Evolutionary conservation across 30 jellyfish, hydroid and myxozoan species (phyloP).

Genomic region (Rhopilema esculentum): DNA sequence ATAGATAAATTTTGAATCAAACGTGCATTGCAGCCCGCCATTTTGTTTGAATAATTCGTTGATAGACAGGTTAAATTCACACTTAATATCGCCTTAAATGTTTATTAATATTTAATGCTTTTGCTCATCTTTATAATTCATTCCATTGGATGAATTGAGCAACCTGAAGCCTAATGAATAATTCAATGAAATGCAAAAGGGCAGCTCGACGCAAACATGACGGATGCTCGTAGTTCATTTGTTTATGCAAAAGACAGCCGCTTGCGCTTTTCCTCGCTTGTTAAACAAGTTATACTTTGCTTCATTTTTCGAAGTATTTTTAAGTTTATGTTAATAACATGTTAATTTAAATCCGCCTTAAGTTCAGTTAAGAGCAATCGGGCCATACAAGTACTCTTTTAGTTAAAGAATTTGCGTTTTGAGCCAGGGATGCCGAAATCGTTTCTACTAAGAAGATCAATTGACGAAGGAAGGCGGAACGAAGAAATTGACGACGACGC

Average conservation of each 20-base stretch:
- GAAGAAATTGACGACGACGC: conserved; percentile 34
- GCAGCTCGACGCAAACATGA: conserved; percentile 65
- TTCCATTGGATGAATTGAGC: conserved; percentile 82
- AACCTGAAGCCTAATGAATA: conserved; percentile 78
- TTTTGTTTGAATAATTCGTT: conserved; percentile 44
- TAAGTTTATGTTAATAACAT: conserved; percentile 61
- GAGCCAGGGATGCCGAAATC: conserved; percentile 81
- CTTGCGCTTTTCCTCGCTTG: conserved; percentile 68
- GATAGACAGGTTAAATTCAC: conserved; percentile 73
- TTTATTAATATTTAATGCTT: conserved; percentile 67
- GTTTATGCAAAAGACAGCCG: conserved; percentile 53
- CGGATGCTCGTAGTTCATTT: conserved; percentile 31
- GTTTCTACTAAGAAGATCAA: conserved; percentile 71
- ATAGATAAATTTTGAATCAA: conserved; percentile 28
- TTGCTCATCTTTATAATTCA: conserved; percentile 52
- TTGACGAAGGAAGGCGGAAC: conserved; percentile 32
- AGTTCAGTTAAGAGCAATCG: background rate
- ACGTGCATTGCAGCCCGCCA: conserved; percentile 46
- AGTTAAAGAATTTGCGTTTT: conserved; percentile 15
- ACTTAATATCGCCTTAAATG: conserved; percentile 55
- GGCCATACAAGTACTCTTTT: background rate
- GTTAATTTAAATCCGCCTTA: background rate
- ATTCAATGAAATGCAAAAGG: conserved; percentile 74
- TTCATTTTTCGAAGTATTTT: conserved; percentile 30
- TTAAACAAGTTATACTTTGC: conserved; percentile 29